Evolutionary conservation across 2,113 vertebrate genomes (phyloP).

Genomic region (Hyla sarda): DNA sequence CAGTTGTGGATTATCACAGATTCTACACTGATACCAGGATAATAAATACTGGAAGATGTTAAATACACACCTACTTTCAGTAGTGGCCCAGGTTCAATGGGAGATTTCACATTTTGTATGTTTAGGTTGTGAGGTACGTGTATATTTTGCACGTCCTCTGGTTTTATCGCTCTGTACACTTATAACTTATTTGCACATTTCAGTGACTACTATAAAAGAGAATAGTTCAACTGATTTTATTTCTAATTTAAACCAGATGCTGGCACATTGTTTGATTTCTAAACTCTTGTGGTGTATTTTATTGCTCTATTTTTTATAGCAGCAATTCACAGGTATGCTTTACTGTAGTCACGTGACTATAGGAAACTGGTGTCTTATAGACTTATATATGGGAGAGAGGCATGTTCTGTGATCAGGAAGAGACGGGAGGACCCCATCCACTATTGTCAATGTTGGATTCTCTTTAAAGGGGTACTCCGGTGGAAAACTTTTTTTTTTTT

Average conservation of each 20-base stretch:
- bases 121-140: neutral
- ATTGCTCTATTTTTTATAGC: no score
- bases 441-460: no score
- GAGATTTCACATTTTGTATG: neutral
- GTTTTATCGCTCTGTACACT: neutral
- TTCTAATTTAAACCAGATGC: neutral
- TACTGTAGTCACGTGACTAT: neutral
- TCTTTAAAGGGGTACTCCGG: no score
- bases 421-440: no score
- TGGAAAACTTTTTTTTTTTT: no score
- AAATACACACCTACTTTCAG: neutral
- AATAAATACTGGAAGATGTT: neutral
- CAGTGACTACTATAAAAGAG: neutral
- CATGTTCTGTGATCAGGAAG: no score
- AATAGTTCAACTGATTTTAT: neutral
- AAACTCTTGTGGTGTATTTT: no score
- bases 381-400: no score
- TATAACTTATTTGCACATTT: neutral
- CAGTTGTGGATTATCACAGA: neutral
- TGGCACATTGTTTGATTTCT: no score
- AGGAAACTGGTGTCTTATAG: neutral
- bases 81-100: neutral
- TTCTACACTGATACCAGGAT: constrained; percentile 6
- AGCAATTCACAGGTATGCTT: neutral
- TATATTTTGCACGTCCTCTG: neutral